A percentile compares a stretch with the other conserved stretches of the same genome.
These are phyloP conservation scores for Actias luna DNA, from an alignment of 2,888 invertebrate species.

Conservation along the genomic window DNA sequence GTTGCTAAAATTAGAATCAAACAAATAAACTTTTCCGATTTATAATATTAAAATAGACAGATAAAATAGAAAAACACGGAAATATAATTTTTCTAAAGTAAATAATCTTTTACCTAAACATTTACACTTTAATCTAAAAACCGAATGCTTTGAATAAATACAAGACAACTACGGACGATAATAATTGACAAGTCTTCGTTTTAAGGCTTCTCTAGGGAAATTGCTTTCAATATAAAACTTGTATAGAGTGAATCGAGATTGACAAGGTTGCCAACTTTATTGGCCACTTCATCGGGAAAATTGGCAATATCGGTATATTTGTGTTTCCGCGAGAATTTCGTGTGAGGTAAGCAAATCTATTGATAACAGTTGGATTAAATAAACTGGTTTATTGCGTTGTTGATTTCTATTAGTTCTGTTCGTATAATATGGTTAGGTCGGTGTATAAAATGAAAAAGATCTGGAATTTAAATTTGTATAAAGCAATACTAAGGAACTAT, in stretches of 20 bases:
- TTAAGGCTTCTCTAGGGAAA: conserved; percentile 9
- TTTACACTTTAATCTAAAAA: not conserved
- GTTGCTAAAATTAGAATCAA: too few species aligned
- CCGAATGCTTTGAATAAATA: not conserved
- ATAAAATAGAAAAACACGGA: too few species aligned
- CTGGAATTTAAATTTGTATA: not conserved
- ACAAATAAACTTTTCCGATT: too few species aligned
- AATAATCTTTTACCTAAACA: not conserved
- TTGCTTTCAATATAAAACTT: conserved; percentile 12
- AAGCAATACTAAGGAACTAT: not conserved
- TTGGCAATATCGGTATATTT: conserved; percentile 15
- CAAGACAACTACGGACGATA: not conserved
- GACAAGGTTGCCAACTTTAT: conserved; percentile 14
- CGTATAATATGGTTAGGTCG: not conserved
- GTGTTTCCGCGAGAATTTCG: conserved; percentile 12
- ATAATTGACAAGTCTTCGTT: conserved; percentile 9
- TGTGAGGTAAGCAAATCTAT: conserved; percentile 16
- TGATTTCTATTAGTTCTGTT: conserved; percentile 10
- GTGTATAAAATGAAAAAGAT: not conserved
- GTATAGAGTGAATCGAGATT: conserved; percentile 11
- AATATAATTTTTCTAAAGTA: not conserved
- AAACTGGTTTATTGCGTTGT: conserved; percentile 12
- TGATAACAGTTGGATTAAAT: conserved; percentile 13
- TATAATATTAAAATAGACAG: too few species aligned
- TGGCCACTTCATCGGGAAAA: conserved; percentile 13